Conservation (phyloP, 2,113 vertebrate species). For the Campylorhamphus procurvoides region DNA sequence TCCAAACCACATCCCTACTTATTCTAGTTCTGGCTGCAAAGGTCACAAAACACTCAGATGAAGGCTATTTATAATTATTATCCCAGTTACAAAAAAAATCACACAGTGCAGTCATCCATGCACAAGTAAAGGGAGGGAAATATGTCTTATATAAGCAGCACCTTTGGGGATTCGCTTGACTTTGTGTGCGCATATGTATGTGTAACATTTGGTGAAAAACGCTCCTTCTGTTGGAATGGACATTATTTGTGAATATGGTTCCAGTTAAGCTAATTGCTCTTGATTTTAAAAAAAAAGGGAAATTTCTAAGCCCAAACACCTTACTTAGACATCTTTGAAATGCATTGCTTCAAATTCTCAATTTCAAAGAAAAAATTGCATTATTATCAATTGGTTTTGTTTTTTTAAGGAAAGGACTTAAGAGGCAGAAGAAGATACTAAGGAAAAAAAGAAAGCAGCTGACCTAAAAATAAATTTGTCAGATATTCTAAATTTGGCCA, state of each 20-base stretch:
- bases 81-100: neutral
- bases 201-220: neutral
- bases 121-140: neutral
- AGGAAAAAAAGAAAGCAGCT: neutral
- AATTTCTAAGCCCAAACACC: neutral
- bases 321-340: neutral
- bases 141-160: neutral
- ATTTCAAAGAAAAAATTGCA: neutral
- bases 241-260: neutral
- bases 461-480: neutral
- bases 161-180: neutral
- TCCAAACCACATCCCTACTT: neutral
- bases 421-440: neutral
- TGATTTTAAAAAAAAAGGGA: neutral
- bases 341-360: neutral
- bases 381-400: neutral
- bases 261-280: neutral
- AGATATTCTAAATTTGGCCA: conserved; percentile 4
- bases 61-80: neutral
- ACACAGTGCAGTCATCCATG: neutral
- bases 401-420: neutral
- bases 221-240: neutral
- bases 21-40: neutral
- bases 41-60: neutral
- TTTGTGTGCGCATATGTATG: neutral